Conservation (phyloP, 2,888 invertebrate species). For the Dendrolimus houi region DNA sequence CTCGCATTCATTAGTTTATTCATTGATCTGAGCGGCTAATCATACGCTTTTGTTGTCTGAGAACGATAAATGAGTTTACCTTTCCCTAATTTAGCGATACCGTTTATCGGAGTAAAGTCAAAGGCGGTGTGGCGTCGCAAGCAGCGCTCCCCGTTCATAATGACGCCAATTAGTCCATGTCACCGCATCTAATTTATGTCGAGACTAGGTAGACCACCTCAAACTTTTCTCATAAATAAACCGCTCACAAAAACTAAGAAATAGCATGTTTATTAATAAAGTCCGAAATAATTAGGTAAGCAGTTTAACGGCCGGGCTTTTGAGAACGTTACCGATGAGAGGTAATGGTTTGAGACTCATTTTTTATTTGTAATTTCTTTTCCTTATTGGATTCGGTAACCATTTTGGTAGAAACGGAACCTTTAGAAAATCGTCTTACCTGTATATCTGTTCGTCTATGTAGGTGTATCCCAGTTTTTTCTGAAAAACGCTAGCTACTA, state of each 20-base stretch:
- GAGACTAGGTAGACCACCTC: slow-evolving; percentile 39
- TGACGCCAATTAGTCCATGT: slow-evolving; percentile 55
- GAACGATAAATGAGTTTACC: slow-evolving; percentile 31
- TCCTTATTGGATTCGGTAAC: too few species aligned
- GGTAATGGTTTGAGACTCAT: too few species aligned
- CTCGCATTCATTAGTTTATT: slow-evolving; percentile 31
- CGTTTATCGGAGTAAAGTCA: slow-evolving; percentile 18
- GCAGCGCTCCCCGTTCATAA: slow-evolving; percentile 38
- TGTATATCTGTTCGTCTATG: too few species aligned
- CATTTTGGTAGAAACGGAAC: too few species aligned
- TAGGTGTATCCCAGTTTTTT: too few species aligned
- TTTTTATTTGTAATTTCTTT: too few species aligned
- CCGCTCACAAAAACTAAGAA: slow-evolving; percentile 42
- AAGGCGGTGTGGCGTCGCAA: slow-evolving; percentile 15
- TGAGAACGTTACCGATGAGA: too few species aligned
- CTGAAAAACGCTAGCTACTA: too few species aligned
- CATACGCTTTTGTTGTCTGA: slow-evolving; percentile 32
- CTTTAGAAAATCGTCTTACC: too few species aligned
- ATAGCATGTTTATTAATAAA: slow-evolving; percentile 25
- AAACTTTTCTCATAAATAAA: slow-evolving; percentile 56
- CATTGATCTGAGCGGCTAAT: slow-evolving; percentile 30
- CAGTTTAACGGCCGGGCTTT: not conserved
- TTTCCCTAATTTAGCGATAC: slow-evolving; percentile 19
- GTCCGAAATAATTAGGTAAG: slow-evolving; percentile 9
- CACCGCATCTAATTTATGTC: slow-evolving; percentile 51